These are phyloP conservation scores for Sardina pilchardus DNA, from an alignment of 2,113 vertebrate species.

Conservation along the genomic window DNA sequence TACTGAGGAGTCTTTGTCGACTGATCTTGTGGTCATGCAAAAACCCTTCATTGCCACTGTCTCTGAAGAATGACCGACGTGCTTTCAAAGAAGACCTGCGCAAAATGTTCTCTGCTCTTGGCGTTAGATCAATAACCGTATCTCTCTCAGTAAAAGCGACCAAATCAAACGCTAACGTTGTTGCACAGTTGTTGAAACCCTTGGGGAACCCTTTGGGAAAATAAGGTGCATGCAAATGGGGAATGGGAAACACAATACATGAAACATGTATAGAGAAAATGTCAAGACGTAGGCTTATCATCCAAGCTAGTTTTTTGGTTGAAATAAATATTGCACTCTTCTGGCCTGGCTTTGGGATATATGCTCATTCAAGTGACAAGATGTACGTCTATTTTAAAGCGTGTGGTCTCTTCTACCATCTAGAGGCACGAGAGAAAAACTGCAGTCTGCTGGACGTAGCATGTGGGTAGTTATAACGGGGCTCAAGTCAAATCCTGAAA, in stretches of 20 bases:
- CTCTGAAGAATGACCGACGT: no score
- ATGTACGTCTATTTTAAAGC: neutral
- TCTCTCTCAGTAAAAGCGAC: neutral
- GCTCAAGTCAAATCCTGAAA: no score
- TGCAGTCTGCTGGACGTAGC: neutral
- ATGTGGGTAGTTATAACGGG: neutral
- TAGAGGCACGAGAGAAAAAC: neutral
- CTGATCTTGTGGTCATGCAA: neutral
- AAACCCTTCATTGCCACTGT: neutral
- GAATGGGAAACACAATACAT: neutral
- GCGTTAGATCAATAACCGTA: neutral
- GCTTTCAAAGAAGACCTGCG: no score
- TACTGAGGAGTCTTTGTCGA: neutral
- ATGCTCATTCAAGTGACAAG: neutral
- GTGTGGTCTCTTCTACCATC: constrained; percentile 8
- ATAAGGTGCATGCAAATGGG: neutral
- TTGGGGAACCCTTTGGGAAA: neutral
- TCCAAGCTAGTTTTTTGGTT: neutral
- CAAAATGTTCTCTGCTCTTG: neutral
- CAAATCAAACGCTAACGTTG: no score
- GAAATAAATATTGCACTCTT: neutral
- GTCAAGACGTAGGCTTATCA: neutral
- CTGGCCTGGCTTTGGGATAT: neutral
- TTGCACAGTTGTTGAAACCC: neutral
- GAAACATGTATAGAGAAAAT: neutral